phyloP scores from a whole-genome alignment of 2,888 invertebrate genomes.

The Caradrina clavipalpis region DNA sequence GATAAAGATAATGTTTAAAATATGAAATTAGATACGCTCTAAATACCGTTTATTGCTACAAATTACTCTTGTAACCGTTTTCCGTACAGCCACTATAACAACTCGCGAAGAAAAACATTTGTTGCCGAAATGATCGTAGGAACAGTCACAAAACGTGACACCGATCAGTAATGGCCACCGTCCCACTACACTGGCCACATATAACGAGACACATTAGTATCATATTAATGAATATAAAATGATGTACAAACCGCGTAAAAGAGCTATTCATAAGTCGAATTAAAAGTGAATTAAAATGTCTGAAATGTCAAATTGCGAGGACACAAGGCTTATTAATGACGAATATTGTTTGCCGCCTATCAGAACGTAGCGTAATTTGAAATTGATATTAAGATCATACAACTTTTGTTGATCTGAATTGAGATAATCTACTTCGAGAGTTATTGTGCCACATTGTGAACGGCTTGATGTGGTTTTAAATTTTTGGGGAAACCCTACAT shows the following conservation, averaged over 20 bases:
- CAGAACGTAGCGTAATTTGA: constrained; percentile 69
- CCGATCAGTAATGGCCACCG: constrained; percentile 75
- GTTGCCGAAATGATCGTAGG: constrained; percentile 60
- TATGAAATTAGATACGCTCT: constrained; percentile 78
- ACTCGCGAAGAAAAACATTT: constrained; percentile 62
- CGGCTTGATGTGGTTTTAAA: neutral
- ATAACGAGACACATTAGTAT: constrained; percentile 85
- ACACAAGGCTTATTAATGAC: constrained; percentile 83
- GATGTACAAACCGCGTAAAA: constrained; percentile 88
- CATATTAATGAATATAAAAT: constrained; percentile 88
- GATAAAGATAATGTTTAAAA: constrained; percentile 74
- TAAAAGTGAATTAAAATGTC: constrained; percentile 88
- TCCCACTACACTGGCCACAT: constrained; percentile 78
- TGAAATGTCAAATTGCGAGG: constrained; percentile 89
- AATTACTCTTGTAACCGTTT: constrained; percentile 76
- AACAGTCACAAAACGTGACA: constrained; percentile 73
- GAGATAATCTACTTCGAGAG: neutral
- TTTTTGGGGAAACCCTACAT: too few relatives aligned
- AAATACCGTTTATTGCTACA: constrained; percentile 76
- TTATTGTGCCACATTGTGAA: too few relatives aligned
- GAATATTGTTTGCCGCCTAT: constrained; percentile 68
- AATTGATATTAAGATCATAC: neutral
- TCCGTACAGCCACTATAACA: constrained; percentile 65
- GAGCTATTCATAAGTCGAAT: constrained; percentile 87
- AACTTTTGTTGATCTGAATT: neutral